Conservation (phyloP, 2,888 invertebrate species). For the Cenopis cana region DNA sequence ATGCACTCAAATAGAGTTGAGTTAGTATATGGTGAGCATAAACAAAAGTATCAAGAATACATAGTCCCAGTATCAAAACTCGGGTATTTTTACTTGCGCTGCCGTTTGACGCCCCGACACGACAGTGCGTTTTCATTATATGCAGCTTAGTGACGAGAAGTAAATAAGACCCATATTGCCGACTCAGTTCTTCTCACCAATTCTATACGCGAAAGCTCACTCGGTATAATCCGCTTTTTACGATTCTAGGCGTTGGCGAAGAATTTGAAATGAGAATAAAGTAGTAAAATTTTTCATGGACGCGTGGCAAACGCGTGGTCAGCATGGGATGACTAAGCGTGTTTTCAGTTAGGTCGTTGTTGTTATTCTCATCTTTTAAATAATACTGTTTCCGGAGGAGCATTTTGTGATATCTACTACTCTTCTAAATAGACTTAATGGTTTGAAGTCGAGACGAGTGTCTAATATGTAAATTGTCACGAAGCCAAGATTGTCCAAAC, state of each 20-base stretch:
- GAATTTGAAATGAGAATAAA: slow-evolving; percentile 83
- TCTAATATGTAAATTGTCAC: too few species aligned
- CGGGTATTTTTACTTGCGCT: slow-evolving; percentile 69
- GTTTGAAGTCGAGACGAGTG: not conserved
- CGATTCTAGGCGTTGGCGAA: slow-evolving; percentile 79
- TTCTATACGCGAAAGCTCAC: slow-evolving; percentile 74
- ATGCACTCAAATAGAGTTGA: not conserved
- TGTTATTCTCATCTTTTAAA: too few species aligned
- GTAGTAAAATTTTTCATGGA: slow-evolving; percentile 76
- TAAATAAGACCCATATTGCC: slow-evolving; percentile 84
- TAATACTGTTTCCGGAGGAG: not conserved
- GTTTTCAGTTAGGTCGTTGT: too few species aligned
- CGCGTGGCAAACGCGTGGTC: slow-evolving; percentile 72
- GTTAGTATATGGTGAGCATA: not conserved
- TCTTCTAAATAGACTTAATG: not conserved
- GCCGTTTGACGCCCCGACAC: slow-evolving; percentile 73
- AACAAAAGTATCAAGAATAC: slow-evolving; percentile 60
- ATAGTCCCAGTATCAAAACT: slow-evolving; percentile 35
- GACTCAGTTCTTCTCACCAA: slow-evolving; percentile 77
- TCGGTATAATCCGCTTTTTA: slow-evolving; percentile 83
- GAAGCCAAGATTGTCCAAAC: too few species aligned
- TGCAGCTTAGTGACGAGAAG: slow-evolving; percentile 82
- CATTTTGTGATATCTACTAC: not conserved
- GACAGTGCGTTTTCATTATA: slow-evolving; percentile 85
- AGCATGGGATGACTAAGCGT: slow-evolving; percentile 48